These are phyloP conservation scores for Sycobia sp. DNA, from an alignment of 1,140 invertebrate species.

Conservation along the genomic window DNA sequence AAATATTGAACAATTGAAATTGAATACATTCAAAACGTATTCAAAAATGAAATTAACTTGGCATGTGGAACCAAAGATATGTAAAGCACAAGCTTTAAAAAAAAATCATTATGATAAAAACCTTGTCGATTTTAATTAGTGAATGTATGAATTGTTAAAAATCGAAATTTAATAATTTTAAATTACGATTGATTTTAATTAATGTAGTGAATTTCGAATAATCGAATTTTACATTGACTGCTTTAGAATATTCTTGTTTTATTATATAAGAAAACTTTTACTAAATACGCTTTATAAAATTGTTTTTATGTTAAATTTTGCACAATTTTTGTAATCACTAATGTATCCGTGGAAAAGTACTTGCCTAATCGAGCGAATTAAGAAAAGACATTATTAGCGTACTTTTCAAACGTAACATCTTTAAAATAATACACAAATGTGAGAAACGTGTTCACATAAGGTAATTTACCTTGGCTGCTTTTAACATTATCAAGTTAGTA, in stretches of 20 bases:
- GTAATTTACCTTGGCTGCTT: constrained; percentile 18
- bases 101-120: constrained; percentile 5
- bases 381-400: constrained; percentile 10
- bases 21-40: constrained; percentile 6
- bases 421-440: constrained; percentile 1
- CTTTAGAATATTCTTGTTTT: background rate
- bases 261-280: background rate
- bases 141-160: constrained; percentile 12
- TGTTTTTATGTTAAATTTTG: constrained; percentile 7
- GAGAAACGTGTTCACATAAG: constrained; percentile 20
- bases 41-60: constrained; percentile 12
- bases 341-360: constrained; percentile 1
- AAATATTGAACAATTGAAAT: constrained; percentile 11
- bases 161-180: constrained; percentile 7
- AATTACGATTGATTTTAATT: constrained; percentile 1
- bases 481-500: constrained; percentile 18
- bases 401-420: constrained; percentile 6
- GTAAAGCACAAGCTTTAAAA: background rate
- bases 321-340: background rate
- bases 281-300: background rate
- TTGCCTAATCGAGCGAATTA: constrained; percentile 12
- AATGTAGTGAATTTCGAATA: constrained; percentile 3
- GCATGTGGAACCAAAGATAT: constrained; percentile 24
- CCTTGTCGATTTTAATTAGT: constrained; percentile 6
- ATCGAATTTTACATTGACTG: constrained; percentile 10